Conservation (phyloP, 2,797 vertebrate species). For the Alauda arvensis region DNA sequence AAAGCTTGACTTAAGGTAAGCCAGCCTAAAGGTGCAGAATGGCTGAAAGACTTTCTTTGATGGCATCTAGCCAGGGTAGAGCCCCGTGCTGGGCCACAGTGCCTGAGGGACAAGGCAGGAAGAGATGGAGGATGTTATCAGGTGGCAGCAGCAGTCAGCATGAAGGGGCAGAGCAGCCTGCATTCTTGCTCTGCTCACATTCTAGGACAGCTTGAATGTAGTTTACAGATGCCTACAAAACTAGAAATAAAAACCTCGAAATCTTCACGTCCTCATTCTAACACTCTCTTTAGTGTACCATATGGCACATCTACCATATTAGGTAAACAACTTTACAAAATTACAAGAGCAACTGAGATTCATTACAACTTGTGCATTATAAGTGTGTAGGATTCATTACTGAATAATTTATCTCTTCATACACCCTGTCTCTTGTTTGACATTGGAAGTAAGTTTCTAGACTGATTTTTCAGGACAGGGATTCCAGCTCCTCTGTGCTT, state of each 20-base stretch:
- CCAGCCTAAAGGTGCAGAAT: neutral
- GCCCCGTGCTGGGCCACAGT: neutral
- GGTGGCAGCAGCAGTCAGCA: neutral
- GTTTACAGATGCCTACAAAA: conserved; percentile 22
- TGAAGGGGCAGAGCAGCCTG: neutral
- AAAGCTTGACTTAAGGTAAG: neutral
- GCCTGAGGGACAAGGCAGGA: neutral
- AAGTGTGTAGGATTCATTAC: conserved; percentile 40
- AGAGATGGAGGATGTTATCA: neutral
- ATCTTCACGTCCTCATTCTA: conserved; percentile 28
- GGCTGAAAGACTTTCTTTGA: neutral
- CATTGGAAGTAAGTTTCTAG: neutral
- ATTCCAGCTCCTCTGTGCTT: neutral
- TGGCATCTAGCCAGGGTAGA: neutral
- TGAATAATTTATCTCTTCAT: conserved; percentile 34
- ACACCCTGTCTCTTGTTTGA: conserved; percentile 1
- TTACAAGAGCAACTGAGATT: conserved; percentile 39
- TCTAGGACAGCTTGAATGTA: conserved; percentile 18
- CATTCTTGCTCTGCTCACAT: neutral
- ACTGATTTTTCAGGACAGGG: neutral
- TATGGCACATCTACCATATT: conserved; percentile 38
- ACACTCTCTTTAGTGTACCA: conserved; percentile 19
- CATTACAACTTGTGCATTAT: conserved; percentile 40
- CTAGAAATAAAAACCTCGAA: conserved; percentile 41
- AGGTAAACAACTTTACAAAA: conserved; percentile 50